Evolutionary conservation across 2,888 invertebrate species (phyloP).

Genomic region (Eristalis tenax): DNA sequence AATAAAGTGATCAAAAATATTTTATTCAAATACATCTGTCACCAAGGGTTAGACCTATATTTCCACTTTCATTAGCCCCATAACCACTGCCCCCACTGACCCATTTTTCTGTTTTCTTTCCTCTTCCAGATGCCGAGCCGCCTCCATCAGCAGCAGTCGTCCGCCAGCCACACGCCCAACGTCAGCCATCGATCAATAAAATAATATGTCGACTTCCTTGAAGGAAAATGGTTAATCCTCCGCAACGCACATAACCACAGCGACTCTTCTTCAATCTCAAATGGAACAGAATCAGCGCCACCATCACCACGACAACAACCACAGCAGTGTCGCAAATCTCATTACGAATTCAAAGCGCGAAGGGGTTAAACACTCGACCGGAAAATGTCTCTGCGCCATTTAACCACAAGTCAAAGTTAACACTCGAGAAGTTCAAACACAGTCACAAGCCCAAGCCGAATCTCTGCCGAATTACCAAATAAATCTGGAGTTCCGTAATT

Average conservation of each 20-base stretch:
- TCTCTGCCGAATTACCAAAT: constrained; percentile 23
- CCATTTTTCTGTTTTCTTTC: neutral
- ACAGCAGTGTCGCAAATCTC: constrained; percentile 16
- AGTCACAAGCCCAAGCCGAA: neutral
- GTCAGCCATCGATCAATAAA: constrained; percentile 7
- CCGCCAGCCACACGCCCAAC: neutral
- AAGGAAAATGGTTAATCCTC: constrained; percentile 66
- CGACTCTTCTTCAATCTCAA: constrained; percentile 7
- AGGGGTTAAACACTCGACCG: constrained; percentile 21
- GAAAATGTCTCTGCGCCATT: constrained; percentile 34
- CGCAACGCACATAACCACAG: neutral
- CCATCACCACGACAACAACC: neutral
- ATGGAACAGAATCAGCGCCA: constrained; percentile 29
- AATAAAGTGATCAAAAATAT: neutral
- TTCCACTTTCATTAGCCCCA: neutral
- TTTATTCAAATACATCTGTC: neutral
- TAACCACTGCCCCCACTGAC: neutral
- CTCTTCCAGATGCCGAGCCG: constrained; percentile 50
- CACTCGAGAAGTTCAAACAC: constrained; percentile 20
- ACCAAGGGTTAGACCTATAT: neutral
- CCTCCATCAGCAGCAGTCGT: neutral
- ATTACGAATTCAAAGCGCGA: constrained; percentile 40
- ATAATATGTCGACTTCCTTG: constrained; percentile 59
- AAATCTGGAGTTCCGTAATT: constrained; percentile 53
- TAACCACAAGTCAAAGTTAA: constrained; percentile 60